Conservation (phyloP, 2,113 vertebrate genomes). For the Misgurnus mizolepis region DNA sequence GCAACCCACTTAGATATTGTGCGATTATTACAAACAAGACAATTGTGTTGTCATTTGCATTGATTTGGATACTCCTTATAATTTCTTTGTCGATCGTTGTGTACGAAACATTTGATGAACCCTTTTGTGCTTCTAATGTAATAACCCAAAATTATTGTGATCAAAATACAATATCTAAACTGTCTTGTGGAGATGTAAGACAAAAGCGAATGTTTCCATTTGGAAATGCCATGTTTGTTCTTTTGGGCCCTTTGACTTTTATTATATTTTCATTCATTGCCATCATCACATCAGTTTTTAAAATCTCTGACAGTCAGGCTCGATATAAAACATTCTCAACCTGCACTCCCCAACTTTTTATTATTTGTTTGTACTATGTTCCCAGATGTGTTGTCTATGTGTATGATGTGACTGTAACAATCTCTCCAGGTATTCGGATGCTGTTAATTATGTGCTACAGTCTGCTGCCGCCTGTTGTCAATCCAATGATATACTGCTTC, state of each 20-base stretch:
- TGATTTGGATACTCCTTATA: slow-evolving; percentile 58
- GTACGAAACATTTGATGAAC: slow-evolving; percentile 36
- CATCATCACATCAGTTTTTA: slow-evolving; percentile 59
- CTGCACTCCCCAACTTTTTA: slow-evolving; percentile 68
- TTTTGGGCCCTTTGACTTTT: slow-evolving; percentile 55
- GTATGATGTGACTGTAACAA: slow-evolving; percentile 27
- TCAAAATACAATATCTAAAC: slow-evolving; percentile 55
- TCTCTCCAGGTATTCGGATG: slow-evolving; percentile 63
- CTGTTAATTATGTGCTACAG: slow-evolving; percentile 68
- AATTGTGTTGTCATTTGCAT: slow-evolving; percentile 52
- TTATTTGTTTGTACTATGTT: slow-evolving; percentile 71
- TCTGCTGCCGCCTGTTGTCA: slow-evolving; percentile 67
- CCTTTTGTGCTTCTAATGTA: slow-evolving; percentile 65
- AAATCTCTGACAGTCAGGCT: slow-evolving; percentile 46
- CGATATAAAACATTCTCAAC: slow-evolving; percentile 63
- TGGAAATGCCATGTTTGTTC: slow-evolving; percentile 62
- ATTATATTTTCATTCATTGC: slow-evolving; percentile 64
- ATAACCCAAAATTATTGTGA: slow-evolving; percentile 70
- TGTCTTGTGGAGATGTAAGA: slow-evolving; percentile 52
- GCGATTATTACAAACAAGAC: slow-evolving; percentile 62
- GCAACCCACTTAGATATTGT: slow-evolving; percentile 64
- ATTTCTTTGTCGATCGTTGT: slow-evolving; percentile 32
- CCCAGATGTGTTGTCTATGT: slow-evolving; percentile 71
- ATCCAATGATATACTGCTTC: slow-evolving; percentile 72
- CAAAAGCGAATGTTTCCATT: neutral